These are phyloP conservation scores for Syrrhaptes paradoxus DNA, from an alignment of 2,113 vertebrate species.

Conservation along the genomic window DNA sequence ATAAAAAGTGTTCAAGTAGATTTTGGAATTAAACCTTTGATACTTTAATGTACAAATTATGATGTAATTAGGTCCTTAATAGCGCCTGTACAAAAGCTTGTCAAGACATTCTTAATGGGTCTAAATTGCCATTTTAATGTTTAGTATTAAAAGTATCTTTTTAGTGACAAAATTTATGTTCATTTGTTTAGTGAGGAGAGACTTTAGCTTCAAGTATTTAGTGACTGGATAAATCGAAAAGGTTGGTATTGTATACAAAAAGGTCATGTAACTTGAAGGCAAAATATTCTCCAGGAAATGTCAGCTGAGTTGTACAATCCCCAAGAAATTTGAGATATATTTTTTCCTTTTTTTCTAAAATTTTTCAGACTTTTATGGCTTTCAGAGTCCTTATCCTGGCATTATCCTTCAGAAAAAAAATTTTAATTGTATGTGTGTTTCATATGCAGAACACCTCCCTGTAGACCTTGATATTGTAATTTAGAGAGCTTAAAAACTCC, in stretches of 20 bases:
- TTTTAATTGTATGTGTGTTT: too few relatives aligned
- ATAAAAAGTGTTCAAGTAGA: background rate
- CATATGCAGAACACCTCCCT: too few relatives aligned
- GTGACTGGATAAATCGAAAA: conserved; percentile 22
- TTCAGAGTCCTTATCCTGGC: background rate
- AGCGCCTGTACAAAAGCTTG: background rate
- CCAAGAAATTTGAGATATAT: background rate
- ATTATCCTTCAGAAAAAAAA: too few relatives aligned
- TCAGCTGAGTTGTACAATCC: conserved; percentile 50
- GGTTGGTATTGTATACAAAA: background rate
- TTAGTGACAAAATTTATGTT: background rate
- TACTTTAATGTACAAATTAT: background rate
- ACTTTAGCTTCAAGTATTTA: background rate
- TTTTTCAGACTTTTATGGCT: conserved; percentile 27
- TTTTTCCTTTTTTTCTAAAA: background rate
- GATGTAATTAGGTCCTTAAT: background rate
- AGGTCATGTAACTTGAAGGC: conserved; percentile 33
- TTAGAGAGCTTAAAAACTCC: background rate
- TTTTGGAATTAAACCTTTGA: background rate
- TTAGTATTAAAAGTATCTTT: background rate
- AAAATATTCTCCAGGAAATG: conserved; percentile 50
- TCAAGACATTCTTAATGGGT: background rate
- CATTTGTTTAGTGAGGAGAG: background rate
- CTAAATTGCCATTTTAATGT: background rate
- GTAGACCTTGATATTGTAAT: too few relatives aligned